Evolutionary conservation across 2,888 invertebrate species (phyloP).

Genomic region (Ectemnius continuus): DNA sequence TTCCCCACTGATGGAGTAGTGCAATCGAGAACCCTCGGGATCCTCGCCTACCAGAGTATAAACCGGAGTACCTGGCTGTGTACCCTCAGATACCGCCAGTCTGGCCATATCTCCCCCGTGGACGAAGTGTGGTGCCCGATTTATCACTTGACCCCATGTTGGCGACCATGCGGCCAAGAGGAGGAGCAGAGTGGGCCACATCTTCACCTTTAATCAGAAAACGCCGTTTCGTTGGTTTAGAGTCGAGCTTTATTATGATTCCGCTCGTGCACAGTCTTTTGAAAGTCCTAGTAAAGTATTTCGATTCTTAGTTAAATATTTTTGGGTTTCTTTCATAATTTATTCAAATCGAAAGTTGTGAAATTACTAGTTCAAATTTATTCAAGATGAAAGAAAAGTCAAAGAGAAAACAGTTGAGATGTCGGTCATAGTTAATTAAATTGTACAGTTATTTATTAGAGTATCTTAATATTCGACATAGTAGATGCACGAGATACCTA

Average conservation of each 20-base stretch:
- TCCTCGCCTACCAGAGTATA: constrained; percentile 88
- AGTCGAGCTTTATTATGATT: neutral
- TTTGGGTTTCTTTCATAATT: neutral
- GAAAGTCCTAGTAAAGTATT: neutral
- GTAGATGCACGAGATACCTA: too few species aligned
- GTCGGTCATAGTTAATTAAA: too few species aligned
- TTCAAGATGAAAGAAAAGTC: too few species aligned
- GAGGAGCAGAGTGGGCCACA: constrained; percentile 66
- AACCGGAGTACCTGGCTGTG: constrained; percentile 86
- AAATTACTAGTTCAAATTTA: too few species aligned
- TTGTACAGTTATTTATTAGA: too few species aligned
- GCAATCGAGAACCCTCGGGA: constrained; percentile 86
- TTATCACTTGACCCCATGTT: constrained; percentile 80
- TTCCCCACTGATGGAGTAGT: constrained; percentile 90
- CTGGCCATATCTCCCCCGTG: constrained; percentile 89
- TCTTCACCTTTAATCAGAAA: constrained; percentile 61
- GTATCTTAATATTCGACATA: too few species aligned
- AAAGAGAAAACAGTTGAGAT: too few species aligned
- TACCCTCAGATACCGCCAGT: constrained; percentile 86
- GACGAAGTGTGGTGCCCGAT: constrained; percentile 87
- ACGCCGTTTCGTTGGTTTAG: neutral
- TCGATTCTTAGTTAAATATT: neutral
- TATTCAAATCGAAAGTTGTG: neutral
- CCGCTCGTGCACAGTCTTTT: neutral
- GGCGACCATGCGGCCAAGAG: constrained; percentile 60